Conservation (phyloP, 2,797 vertebrate genomes). For the Lerista edwardsae region DNA sequence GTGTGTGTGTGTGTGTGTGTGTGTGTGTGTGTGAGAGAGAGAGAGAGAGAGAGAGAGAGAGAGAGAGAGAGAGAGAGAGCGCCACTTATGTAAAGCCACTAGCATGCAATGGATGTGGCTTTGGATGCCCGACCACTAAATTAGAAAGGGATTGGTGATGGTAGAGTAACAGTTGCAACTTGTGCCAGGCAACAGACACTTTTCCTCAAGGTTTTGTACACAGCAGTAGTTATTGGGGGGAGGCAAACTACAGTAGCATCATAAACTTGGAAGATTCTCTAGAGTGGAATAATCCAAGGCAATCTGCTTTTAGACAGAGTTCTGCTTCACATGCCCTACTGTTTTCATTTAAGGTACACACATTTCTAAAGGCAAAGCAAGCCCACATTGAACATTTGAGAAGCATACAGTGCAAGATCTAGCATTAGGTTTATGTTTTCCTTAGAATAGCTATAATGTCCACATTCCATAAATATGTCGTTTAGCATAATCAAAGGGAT, state of each 20-base stretch:
- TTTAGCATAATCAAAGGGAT: slow-evolving; percentile 48
- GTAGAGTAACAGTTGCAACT: background rate
- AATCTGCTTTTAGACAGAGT: background rate
- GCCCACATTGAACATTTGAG: slow-evolving; percentile 56
- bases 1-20: too few relatives aligned
- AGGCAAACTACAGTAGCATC: background rate
- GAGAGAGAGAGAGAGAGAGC: too few relatives aligned
- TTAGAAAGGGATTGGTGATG: background rate
- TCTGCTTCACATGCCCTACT: background rate
- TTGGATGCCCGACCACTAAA: background rate
- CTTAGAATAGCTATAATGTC: slow-evolving; percentile 40
- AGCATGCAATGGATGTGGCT: background rate
- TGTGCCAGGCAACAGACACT: background rate
- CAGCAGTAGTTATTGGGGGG: too few relatives aligned
- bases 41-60: too few relatives aligned
- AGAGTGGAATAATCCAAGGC: background rate
- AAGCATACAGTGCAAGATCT: slow-evolving; percentile 46
- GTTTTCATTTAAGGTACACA: slow-evolving; percentile 9
- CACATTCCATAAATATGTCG: slow-evolving; percentile 18
- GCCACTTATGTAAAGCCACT: background rate
- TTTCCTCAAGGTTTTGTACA: too few relatives aligned
- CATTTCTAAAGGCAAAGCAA: slow-evolving; percentile 27
- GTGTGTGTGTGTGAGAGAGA: too few relatives aligned
- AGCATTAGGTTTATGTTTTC: slow-evolving; percentile 59
- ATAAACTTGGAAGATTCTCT: background rate